Percentiles rank a stretch among this genome's conserved stretches.
Conservation (phyloP, 2,888 invertebrate genomes). For the Drosophila koepferae region DNA sequence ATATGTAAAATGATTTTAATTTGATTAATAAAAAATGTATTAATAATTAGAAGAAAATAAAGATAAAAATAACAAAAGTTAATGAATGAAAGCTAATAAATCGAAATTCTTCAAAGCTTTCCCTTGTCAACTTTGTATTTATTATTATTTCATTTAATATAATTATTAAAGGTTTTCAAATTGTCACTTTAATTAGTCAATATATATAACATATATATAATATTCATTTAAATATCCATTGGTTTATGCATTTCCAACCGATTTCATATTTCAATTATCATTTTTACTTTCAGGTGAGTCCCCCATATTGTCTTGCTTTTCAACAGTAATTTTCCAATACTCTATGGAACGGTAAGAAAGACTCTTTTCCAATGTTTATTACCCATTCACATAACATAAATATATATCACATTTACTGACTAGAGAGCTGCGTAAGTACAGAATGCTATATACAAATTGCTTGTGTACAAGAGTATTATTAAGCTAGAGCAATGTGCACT, state of each 20-base stretch:
- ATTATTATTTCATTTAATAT: background rate
- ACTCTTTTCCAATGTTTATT: background rate
- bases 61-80: too few relatives aligned
- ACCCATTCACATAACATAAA: background rate
- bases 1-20: too few relatives aligned
- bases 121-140: background rate
- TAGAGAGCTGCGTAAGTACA: background rate
- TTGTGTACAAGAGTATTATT: background rate
- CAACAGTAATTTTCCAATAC: too few relatives aligned
- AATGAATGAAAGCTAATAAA: too few relatives aligned
- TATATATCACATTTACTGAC: background rate
- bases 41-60: too few relatives aligned
- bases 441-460: background rate
- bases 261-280: background rate
- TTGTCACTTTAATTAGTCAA: background rate
- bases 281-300: slow-evolving; percentile 43
- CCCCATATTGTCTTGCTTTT: background rate
- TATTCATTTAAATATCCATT: background rate
- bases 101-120: background rate
- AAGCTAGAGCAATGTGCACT: slow-evolving; percentile 5
- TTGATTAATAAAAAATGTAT: too few relatives aligned
- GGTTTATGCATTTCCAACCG: background rate
- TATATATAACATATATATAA: background rate
- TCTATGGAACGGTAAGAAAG: slow-evolving; percentile 5
- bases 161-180: background rate